phyloP scores from a whole-genome alignment of 2,113 vertebrate species.

The Megaceryle maxima region DNA sequence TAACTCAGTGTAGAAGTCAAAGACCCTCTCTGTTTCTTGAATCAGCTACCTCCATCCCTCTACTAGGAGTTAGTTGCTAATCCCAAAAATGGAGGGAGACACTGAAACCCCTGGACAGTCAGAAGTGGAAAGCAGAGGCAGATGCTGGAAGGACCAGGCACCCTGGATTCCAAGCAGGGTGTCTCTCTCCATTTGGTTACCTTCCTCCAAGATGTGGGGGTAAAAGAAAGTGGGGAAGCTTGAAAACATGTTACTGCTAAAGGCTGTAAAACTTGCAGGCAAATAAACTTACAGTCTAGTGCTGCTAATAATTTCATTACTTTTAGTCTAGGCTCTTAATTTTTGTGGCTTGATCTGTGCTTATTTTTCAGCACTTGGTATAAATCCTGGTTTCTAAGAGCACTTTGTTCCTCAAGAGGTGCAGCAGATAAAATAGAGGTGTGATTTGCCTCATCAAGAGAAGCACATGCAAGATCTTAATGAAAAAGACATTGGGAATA shows the following conservation, averaged over 20 bases:
- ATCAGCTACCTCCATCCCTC: background rate
- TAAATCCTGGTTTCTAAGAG: background rate
- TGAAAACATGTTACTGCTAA: background rate
- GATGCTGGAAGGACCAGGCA: background rate
- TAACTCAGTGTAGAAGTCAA: background rate
- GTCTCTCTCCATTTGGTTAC: background rate
- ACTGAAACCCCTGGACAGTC: background rate
- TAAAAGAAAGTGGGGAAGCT: background rate
- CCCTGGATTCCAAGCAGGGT: background rate
- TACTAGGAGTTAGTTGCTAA: background rate
- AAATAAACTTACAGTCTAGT: background rate
- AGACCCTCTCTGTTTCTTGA: background rate
- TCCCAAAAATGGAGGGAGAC: fast-evolving
- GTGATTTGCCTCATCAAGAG: background rate
- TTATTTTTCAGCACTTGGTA: background rate
- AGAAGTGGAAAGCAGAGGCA: background rate
- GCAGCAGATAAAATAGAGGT: background rate
- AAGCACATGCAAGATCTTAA: background rate
- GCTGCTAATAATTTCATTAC: background rate
- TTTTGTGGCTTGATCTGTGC: background rate
- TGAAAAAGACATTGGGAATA: background rate
- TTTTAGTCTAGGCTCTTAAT: background rate
- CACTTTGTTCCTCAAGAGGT: background rate
- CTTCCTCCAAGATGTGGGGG: background rate
- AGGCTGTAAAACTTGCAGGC: background rate